Percentiles rank a stretch among this genome's conserved stretches.
phyloP scores from a whole-genome alignment of 2,113 vertebrate species.

The Corydoras maculifer region DNA sequence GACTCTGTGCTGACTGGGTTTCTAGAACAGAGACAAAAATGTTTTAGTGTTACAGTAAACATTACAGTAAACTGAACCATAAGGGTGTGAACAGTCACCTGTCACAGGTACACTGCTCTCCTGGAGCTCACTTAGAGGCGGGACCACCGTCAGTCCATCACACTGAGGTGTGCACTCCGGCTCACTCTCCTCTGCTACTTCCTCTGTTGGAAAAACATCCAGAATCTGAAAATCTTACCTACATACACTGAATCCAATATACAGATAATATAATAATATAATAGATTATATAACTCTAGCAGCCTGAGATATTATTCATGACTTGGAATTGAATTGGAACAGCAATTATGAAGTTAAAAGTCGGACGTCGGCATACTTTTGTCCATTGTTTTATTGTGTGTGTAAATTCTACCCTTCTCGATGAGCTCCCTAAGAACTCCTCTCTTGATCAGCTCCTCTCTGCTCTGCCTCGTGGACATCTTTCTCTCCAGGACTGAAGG shows the following conservation, averaged over 20 bases:
- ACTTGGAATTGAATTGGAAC: no score
- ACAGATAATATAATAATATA: neutral
- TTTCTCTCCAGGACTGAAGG: slow-evolving; percentile 90
- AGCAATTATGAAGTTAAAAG: no score
- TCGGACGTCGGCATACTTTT: neutral
- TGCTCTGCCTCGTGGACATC: slow-evolving; percentile 95
- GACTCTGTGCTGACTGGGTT: slow-evolving; percentile 71
- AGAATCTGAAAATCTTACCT: neutral
- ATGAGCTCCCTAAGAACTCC: slow-evolving; percentile 95
- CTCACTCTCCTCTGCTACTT: slow-evolving; percentile 79
- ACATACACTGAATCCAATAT: neutral
- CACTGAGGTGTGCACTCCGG: slow-evolving; percentile 68
- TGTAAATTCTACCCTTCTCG: slow-evolving; percentile 79
- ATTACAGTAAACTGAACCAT: no score
- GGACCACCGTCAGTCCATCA: slow-evolving; percentile 72
- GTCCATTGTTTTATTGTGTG: neutral
- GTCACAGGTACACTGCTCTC: slow-evolving; percentile 57
- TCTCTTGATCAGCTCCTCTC: slow-evolving; percentile 96
- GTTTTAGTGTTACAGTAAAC: no score
- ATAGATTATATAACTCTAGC: neutral
- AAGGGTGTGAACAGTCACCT: slow-evolving; percentile 52
- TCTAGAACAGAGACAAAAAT: slow-evolving; percentile 70
- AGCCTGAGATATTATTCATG: no score
- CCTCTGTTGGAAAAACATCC: slow-evolving; percentile 63
- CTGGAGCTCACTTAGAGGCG: slow-evolving; percentile 74